phyloP scores from a whole-genome alignment of 2,113 vertebrate species.

The Ardeotis arabs region DNA sequence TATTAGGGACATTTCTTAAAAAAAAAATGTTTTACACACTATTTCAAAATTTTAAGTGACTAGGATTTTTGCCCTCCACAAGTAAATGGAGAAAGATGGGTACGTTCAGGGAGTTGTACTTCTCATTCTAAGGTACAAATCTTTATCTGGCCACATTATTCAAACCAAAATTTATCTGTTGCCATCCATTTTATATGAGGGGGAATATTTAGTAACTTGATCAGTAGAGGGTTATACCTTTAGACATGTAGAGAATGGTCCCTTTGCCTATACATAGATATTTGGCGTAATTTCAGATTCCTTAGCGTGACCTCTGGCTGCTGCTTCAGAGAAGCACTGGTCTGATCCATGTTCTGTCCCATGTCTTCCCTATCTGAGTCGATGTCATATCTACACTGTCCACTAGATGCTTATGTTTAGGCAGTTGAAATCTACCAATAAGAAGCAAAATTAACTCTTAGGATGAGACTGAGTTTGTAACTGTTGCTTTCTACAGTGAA shows the following conservation, averaged over 20 bases:
- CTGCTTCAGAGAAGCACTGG: not conserved
- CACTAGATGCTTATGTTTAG: not conserved
- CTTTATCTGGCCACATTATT: not conserved
- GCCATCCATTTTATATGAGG: not conserved
- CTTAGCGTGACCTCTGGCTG: not conserved
- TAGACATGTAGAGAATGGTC: not conserved
- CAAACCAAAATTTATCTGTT: not conserved
- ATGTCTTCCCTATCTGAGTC: not conserved
- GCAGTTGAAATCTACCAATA: not conserved
- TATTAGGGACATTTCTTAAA: not conserved
- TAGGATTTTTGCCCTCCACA: too few species aligned
- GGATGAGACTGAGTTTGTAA: not conserved
- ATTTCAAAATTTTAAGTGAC: not conserved
- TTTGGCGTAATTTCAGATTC: not conserved
- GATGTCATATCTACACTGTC: not conserved
- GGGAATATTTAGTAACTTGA: not conserved
- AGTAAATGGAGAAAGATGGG: not conserved
- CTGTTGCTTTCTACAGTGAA: not conserved
- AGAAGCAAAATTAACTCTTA: not conserved
- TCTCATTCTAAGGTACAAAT: not conserved
- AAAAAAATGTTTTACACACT: not conserved
- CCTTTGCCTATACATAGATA: not conserved
- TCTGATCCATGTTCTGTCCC: not conserved
- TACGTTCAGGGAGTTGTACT: not conserved
- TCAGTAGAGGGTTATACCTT: too few species aligned